A percentile compares a stretch with the other conserved stretches of the same genome.
These are phyloP conservation scores for Aphelocoma coerulescens DNA, from an alignment of 2,113 vertebrate genomes.

Conservation along the genomic window DNA sequence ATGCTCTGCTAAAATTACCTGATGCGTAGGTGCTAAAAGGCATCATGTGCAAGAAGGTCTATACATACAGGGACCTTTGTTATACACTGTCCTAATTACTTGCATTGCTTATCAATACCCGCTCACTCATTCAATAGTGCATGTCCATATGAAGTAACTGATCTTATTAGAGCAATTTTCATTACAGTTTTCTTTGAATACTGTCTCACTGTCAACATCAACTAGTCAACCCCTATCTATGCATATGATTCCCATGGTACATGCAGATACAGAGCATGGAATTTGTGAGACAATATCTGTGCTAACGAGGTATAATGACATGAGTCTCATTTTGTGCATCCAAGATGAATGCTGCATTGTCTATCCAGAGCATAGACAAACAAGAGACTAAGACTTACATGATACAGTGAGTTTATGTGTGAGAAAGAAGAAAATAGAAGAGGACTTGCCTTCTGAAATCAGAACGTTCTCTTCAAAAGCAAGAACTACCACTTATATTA, in stretches of 20 bases:
- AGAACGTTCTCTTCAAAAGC: background rate
- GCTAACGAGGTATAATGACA: background rate
- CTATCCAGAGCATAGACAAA: background rate
- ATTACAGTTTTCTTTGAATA: background rate
- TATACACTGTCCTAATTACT: background rate
- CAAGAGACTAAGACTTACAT: rapidly evolving
- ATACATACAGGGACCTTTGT: background rate
- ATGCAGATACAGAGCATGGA: background rate
- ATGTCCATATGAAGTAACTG: background rate
- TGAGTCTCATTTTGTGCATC: background rate
- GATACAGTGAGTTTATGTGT: background rate
- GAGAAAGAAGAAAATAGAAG: background rate
- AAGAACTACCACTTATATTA: background rate
- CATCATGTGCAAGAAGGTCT: background rate
- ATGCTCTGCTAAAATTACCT: background rate
- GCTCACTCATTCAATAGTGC: background rate
- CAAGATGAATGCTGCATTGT: background rate
- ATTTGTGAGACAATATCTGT: background rate
- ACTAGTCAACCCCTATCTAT: background rate
- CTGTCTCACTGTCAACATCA: background rate
- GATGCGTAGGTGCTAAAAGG: background rate
- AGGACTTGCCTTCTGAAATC: background rate
- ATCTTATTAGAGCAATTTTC: background rate
- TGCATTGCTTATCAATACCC: background rate
- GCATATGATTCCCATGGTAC: background rate